These are phyloP conservation scores for Egretta garzetta DNA, from an alignment of 2,113 vertebrate species.

Conservation along the genomic window DNA sequence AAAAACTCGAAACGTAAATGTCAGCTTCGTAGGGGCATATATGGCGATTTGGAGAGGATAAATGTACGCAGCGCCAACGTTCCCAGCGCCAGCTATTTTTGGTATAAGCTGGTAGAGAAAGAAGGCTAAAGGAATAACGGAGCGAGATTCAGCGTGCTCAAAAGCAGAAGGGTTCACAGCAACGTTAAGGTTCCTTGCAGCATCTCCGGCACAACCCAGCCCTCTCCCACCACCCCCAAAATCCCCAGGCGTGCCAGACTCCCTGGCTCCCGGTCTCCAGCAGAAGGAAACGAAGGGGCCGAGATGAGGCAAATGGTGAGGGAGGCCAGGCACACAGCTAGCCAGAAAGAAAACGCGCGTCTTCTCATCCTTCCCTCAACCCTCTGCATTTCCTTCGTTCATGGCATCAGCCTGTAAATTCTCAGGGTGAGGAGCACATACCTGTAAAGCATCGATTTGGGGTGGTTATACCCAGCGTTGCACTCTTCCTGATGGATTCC, in stretches of 20 bases:
- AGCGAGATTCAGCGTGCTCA: fast-evolving
- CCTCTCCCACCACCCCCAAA: background rate
- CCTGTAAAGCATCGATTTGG: background rate
- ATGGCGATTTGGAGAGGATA: background rate
- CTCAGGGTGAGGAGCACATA: background rate
- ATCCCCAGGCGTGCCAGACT: fast-evolving
- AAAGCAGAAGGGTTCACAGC: background rate
- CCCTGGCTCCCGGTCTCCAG: fast-evolving
- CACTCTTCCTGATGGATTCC: background rate
- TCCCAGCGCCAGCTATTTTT: background rate
- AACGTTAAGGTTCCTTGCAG: background rate
- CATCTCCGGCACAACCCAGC: background rate
- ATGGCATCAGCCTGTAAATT: background rate
- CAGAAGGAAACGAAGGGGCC: background rate
- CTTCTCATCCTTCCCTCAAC: background rate
- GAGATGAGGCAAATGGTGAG: fast-evolving
- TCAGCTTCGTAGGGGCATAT: background rate
- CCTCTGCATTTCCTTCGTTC: background rate
- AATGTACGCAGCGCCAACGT: background rate
- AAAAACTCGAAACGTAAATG: no score
- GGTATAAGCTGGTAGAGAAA: background rate
- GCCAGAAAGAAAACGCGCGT: background rate
- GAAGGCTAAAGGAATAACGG: background rate
- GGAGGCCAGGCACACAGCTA: background rate
- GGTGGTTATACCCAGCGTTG: background rate